Conservation (phyloP, 2,113 vertebrate species). For the Anhinga rufa region DNA sequence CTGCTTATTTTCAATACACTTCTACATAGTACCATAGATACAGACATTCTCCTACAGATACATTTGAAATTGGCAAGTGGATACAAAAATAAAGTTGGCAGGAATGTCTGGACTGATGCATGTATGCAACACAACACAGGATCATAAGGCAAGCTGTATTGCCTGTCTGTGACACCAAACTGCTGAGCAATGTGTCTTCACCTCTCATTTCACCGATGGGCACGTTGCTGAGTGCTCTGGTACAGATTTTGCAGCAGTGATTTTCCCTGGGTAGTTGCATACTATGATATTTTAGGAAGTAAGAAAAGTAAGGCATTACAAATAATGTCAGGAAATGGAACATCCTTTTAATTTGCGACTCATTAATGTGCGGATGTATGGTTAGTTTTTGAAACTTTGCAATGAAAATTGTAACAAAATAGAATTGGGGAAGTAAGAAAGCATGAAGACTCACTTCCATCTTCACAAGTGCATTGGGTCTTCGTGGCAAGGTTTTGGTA, state of each 20-base stretch:
- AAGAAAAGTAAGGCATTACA: neutral
- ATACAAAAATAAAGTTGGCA: neutral
- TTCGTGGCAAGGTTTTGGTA: neutral
- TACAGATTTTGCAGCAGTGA: neutral
- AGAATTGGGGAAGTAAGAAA: neutral
- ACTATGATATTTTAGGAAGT: neutral
- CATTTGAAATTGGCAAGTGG: neutral
- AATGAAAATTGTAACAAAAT: neutral
- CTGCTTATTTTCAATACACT: neutral
- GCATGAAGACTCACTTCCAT: neutral
- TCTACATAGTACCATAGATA: neutral
- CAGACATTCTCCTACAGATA: neutral
- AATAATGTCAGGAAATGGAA: neutral
- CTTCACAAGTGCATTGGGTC: neutral
- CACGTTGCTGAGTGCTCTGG: neutral
- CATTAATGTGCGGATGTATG: neutral
- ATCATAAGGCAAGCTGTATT: neutral
- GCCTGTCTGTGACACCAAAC: neutral
- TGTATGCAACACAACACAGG: neutral
- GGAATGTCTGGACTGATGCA: neutral
- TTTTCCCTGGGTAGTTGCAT: neutral
- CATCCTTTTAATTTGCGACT: neutral
- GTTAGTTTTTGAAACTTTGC: neutral
- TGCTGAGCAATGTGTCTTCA: neutral
- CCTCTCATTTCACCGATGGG: neutral